Percentiles rank a stretch among this genome's conserved stretches.
phyloP scores from a whole-genome alignment of 53 echinoderm and acorn worm species.

The Holothuria scabra region DNA sequence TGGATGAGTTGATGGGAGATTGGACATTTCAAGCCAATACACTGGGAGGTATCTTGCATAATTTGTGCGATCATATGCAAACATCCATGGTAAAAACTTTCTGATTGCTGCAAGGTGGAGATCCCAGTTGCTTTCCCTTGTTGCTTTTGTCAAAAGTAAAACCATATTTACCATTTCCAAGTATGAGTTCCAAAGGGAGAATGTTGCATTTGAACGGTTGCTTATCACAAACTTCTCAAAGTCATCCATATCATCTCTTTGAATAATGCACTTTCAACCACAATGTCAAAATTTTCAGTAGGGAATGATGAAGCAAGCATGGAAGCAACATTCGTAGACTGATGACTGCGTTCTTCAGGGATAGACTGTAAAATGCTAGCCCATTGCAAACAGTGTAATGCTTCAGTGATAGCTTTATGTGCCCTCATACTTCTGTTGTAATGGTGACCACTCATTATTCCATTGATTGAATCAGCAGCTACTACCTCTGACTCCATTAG shows the following conservation, averaged over 20 bases:
- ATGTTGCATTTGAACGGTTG: conserved; percentile 25
- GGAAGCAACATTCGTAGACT: too few relatives aligned
- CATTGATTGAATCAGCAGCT: conserved; percentile 49
- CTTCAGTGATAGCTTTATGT: conserved; percentile 41
- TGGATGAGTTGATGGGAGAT: background rate
- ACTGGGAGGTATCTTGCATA: conserved; percentile 67
- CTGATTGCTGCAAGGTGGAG: conserved; percentile 61
- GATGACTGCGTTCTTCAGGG: too few relatives aligned
- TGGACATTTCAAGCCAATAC: conserved; percentile 69
- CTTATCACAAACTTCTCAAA: too few relatives aligned
- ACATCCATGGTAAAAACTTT: conserved; percentile 65
- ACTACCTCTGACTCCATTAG: conserved; percentile 54
- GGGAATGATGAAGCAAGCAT: too few relatives aligned
- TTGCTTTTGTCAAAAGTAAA: conserved; percentile 27
- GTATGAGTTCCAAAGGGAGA: conserved; percentile 58
- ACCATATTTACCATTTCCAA: conserved; percentile 52
- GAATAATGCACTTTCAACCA: too few relatives aligned
- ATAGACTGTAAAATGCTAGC: too few relatives aligned
- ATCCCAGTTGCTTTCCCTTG: conserved; percentile 45
- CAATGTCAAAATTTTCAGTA: too few relatives aligned
- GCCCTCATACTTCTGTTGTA: conserved; percentile 47
- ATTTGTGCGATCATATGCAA: conserved; percentile 66
- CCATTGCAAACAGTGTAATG: background rate
- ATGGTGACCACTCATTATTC: conserved; percentile 42
- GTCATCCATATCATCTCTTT: too few relatives aligned